phyloP scores from a whole-genome alignment of 1,140 invertebrate species.

The Trichonephila clavipes region DNA sequence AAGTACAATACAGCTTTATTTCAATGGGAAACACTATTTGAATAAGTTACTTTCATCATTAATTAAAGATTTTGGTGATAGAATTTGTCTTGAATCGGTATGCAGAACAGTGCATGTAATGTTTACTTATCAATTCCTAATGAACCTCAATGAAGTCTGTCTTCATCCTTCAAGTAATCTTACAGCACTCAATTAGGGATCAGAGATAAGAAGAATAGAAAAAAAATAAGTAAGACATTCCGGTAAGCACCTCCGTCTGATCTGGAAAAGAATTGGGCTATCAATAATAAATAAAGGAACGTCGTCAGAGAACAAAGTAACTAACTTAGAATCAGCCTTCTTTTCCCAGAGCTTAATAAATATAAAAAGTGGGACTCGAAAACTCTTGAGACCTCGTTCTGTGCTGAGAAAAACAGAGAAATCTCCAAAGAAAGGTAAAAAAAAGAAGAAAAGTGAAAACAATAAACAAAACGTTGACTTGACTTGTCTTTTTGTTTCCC shows the following conservation, averaged over 20 bases:
- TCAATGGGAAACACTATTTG: too few species aligned
- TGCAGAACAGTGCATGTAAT: background rate
- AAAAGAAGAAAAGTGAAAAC: background rate
- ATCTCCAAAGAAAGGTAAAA: background rate
- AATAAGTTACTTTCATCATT: too few species aligned
- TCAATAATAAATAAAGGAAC: conserved; percentile 48
- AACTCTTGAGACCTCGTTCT: background rate
- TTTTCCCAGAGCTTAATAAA: background rate
- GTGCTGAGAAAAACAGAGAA: conserved; percentile 25
- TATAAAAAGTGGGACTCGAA: conserved; percentile 7
- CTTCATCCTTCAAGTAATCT: background rate
- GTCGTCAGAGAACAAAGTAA: conserved; percentile 2
- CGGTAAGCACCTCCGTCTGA: conserved; percentile 8
- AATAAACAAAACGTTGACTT: background rate
- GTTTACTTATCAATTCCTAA: conserved; percentile 1
- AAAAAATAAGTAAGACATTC: background rate
- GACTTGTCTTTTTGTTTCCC: background rate
- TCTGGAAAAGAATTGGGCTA: background rate
- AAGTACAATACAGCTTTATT: too few species aligned
- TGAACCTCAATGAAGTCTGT: background rate
- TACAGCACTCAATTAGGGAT: background rate
- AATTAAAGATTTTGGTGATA: too few species aligned
- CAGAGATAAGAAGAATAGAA: background rate
- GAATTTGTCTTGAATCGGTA: too few species aligned
- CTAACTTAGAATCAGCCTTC: conserved; percentile 12